Percentiles rank a stretch among this genome's conserved stretches.
Conservation (phyloP, 2,888 invertebrate genomes). For the Pandemis corylana region DNA sequence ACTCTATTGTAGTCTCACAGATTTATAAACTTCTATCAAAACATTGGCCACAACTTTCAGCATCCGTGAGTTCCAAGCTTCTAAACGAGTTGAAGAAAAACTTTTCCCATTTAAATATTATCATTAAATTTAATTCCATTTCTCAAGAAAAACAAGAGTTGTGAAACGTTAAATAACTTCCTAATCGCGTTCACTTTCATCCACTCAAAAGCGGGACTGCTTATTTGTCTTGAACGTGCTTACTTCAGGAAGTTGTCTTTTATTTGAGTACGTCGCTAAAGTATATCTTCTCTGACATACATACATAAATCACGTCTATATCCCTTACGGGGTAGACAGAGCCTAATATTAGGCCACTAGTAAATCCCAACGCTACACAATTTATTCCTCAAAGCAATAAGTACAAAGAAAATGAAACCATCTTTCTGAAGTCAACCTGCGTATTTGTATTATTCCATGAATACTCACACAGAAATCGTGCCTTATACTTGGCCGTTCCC, state of each 20-base stretch:
- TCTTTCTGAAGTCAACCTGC: neutral
- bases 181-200: slow-evolving; percentile 9
- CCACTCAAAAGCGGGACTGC: neutral
- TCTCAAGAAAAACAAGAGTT: slow-evolving; percentile 17
- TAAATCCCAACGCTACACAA: no score
- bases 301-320: no score
- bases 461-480: slow-evolving; percentile 12
- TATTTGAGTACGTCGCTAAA: neutral
- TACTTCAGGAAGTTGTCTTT: slow-evolving; percentile 19
- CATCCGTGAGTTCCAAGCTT: neutral
- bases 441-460: slow-evolving; percentile 23
- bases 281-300: no score
- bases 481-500: slow-evolving; percentile 18
- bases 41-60: neutral
- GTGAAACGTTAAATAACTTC: slow-evolving; percentile 12
- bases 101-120: slow-evolving; percentile 14
- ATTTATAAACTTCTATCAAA: neutral
- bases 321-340: no score
- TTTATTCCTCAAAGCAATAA: neutral
- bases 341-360: no score
- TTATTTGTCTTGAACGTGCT: slow-evolving; percentile 10
- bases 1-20: neutral
- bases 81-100: slow-evolving; percentile 12
- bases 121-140: slow-evolving; percentile 18
- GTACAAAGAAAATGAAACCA: neutral